phyloP scores from a whole-genome alignment of 2,113 vertebrate genomes.

The Onychorhynchus coronatus region DNA sequence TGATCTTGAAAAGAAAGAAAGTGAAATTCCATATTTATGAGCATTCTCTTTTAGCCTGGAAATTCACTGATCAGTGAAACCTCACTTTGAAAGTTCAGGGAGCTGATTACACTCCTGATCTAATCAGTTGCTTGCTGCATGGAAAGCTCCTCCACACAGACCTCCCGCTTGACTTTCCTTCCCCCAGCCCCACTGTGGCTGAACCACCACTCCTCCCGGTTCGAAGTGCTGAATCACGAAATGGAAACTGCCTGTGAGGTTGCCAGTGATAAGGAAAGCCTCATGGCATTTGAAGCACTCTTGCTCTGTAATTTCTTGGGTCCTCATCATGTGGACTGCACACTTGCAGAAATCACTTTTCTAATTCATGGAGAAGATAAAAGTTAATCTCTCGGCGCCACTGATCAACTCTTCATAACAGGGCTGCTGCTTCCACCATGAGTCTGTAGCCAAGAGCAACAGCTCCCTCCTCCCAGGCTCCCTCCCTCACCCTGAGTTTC shows the following conservation, averaged over 20 bases:
- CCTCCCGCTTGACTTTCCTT: neutral
- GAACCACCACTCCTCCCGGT: neutral
- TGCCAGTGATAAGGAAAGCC: neutral
- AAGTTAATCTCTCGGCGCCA: neutral
- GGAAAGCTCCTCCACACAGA: neutral
- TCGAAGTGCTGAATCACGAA: neutral
- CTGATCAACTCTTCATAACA: neutral
- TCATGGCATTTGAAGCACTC: neutral
- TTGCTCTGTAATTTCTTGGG: neutral
- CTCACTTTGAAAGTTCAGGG: conserved; percentile 42
- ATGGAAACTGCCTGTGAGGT: neutral
- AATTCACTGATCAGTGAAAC: conserved; percentile 40
- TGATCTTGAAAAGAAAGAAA: conserved; percentile 37
- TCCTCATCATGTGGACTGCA: neutral
- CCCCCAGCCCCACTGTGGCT: neutral
- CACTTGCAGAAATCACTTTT: neutral
- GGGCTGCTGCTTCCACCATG: neutral
- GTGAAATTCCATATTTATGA: conserved; percentile 43
- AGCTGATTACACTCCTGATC: conserved; percentile 55
- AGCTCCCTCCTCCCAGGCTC: conserved; percentile 23
- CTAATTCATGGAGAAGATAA: neutral
- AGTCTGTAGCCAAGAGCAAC: conserved; percentile 8
- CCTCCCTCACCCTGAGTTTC: conserved; percentile 53
- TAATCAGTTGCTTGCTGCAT: conserved; percentile 65
- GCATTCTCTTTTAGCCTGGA: conserved; percentile 9